Base-by-base conservation (phyloP, 2,797 vertebrate species). In the Myripristis murdjan region DNA sequence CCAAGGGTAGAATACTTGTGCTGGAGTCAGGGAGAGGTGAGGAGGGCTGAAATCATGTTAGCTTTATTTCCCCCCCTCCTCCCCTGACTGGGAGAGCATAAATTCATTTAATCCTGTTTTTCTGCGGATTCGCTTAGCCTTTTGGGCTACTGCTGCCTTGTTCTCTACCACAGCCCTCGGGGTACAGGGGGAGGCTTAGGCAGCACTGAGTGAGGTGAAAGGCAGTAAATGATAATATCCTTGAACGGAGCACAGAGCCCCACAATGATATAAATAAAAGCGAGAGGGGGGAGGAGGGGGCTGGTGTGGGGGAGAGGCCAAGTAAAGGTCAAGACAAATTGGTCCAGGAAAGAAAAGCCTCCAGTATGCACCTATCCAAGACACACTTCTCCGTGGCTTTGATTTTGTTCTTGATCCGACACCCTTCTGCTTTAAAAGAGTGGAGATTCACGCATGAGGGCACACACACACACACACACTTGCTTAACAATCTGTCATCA, bases 101-200 rank as follows among this genome's bases (percentile, higher is more conserved):
- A 93, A 95, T 95, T 94, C 91, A 93, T 92, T 92, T 95, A 95
- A 95, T 95, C 94, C 91, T 91, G 92, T 94, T 95, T 95, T 94
- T 93, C 92, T 91, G 91, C 79, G 83, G 88, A 91, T 93, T 89
- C 77, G 86, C 90, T 93, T 84, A 86, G 89, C 86, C 87, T 91
- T 89, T 91, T 87, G 88, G 90, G 85, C 91, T 84, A 85, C 90
- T 76, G 85, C 83, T 85, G 83, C 87, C 84, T 85, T 87, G 80
- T 90, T 91, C 84, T 84, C 80, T 51, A 84, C 78, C 89, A 82
- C 86, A 87, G 87, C 91, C 92, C 89, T 88, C 73, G 6, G 92
- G 93, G 90, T 91, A 87, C 61, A 15, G 72, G 65, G 65, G 77
- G 67, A 44, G 68, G 84, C 77, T 88, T 85, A 84, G 78, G 72